phyloP scores from a whole-genome alignment of 92 coral and sea anemone genomes.

The Zoanthus sociatus region DNA sequence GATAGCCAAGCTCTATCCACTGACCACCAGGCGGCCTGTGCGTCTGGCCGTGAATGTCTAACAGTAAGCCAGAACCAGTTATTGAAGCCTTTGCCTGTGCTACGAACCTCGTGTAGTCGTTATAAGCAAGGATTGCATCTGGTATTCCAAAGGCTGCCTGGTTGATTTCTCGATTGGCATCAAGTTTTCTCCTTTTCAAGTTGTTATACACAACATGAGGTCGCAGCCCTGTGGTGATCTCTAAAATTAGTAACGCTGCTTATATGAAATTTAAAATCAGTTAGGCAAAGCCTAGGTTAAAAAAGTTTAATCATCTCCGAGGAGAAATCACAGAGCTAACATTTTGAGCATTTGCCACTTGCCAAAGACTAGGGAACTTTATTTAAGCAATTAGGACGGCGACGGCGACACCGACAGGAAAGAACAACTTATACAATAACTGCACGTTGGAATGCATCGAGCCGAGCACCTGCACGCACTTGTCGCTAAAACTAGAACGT shows the following conservation, averaged over 20 bases:
- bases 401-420: too few species aligned
- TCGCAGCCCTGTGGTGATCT: conserved; percentile 18
- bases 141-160: conserved; percentile 48
- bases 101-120: conserved; percentile 29
- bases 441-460: too few species aligned
- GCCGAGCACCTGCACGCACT: too few species aligned
- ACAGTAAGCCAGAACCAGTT: conserved; percentile 35
- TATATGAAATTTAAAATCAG: background rate
- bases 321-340: too few species aligned
- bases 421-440: too few species aligned
- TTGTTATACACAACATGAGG: conserved; percentile 51
- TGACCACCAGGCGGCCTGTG: conserved; percentile 1
- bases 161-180: conserved; percentile 40
- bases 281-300: background rate
- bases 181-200: conserved; percentile 30
- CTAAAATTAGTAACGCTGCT: background rate
- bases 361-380: too few species aligned
- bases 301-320: too few species aligned
- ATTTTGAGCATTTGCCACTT: too few species aligned
- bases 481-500: too few species aligned
- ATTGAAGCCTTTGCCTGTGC: conserved; percentile 14
- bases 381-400: too few species aligned
- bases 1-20: conserved; percentile 40
- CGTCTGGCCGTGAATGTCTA: conserved; percentile 47
- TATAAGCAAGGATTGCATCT: conserved; percentile 40